phyloP scores from a whole-genome alignment of 2,113 vertebrate genomes.

The Strix aluco region DNA sequence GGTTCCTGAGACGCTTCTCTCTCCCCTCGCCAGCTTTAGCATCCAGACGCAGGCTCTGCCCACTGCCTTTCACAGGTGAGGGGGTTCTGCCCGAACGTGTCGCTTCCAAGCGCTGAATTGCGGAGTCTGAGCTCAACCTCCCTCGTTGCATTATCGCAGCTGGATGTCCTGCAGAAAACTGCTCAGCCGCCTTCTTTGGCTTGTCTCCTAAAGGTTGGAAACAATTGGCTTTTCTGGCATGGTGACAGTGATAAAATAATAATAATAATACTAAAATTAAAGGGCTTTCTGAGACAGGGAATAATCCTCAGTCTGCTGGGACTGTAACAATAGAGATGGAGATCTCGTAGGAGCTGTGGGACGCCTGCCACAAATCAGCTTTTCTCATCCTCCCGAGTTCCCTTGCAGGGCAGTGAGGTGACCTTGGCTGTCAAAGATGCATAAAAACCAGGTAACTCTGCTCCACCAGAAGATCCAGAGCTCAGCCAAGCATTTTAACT shows the following conservation, averaged over 20 bases:
- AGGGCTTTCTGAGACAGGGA: not conserved
- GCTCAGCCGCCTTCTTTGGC: not conserved
- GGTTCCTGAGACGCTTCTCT: not conserved
- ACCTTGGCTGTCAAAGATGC: not conserved
- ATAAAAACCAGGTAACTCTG: accelerated
- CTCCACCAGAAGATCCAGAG: accelerated
- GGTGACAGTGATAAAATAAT: not conserved
- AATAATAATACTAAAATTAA: not conserved
- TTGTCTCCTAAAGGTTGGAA: not conserved
- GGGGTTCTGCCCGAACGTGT: not conserved
- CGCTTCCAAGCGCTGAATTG: not conserved
- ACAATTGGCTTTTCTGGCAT: not conserved
- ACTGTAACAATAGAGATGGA: not conserved
- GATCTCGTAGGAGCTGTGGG: not conserved
- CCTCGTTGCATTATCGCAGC: not conserved
- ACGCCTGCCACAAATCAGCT: not conserved
- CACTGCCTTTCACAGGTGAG: not conserved
- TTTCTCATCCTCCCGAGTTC: not conserved
- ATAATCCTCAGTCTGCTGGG: not conserved
- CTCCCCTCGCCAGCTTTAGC: not conserved
- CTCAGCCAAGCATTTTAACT: not conserved
- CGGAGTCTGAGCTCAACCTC: not conserved
- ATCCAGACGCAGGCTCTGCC: not conserved
- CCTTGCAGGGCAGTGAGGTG: not conserved
- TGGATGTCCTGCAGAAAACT: not conserved